These are phyloP conservation scores for Varanus komodoensis DNA, from an alignment of 2,113 vertebrate species.

Conservation along the genomic window DNA sequence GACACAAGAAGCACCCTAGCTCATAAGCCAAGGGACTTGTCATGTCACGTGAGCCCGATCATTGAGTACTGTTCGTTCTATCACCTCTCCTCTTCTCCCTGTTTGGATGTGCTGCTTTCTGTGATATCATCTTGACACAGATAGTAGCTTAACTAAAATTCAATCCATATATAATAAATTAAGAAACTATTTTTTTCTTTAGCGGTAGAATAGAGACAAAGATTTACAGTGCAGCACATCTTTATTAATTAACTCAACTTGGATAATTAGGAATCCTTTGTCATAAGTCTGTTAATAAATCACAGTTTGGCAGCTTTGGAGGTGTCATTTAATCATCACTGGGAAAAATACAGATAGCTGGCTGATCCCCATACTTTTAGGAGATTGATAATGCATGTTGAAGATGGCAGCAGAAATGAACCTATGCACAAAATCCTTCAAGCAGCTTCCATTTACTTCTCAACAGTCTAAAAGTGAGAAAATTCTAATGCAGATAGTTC, in stretches of 20 bases:
- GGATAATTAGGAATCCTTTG: constrained; percentile 38
- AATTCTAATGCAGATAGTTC: constrained; percentile 19
- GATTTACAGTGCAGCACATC: neutral
- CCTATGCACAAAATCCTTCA: neutral
- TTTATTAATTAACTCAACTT: constrained; percentile 41
- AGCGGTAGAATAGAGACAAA: neutral
- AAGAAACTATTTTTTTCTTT: neutral
- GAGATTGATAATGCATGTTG: constrained; percentile 19
- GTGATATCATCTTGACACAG: neutral
- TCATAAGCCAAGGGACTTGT: no score
- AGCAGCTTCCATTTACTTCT: constrained; percentile 23
- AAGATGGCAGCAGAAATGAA: constrained; percentile 9
- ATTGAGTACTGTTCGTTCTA: neutral
- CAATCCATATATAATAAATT: neutral
- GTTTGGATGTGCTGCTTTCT: neutral
- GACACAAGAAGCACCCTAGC: no score
- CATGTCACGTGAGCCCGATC: no score
- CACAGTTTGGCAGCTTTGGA: constrained; percentile 23
- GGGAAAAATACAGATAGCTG: neutral
- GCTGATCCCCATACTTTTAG: constrained; percentile 20
- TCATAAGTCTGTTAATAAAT: constrained; percentile 14
- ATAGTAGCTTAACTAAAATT: neutral
- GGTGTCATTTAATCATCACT: constrained; percentile 17
- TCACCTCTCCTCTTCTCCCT: no score
- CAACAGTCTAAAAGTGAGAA: constrained; percentile 29